Conservation (phyloP, 2,113 vertebrate species). For the Elgaria multicarinata region DNA sequence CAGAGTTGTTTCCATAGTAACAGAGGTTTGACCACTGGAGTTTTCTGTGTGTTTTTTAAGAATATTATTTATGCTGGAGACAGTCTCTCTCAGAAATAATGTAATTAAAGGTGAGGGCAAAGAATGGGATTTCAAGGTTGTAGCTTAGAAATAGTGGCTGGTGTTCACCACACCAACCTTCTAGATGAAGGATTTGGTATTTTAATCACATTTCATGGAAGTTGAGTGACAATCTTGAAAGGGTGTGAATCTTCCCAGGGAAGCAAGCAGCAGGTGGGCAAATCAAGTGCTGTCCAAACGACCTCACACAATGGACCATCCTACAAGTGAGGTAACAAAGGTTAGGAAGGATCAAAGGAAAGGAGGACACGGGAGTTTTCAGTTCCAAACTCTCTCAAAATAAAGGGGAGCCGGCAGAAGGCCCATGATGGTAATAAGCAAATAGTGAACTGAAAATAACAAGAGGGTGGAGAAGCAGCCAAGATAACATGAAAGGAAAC, state of each 20-base stretch:
- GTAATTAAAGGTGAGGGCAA: background rate
- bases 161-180: background rate
- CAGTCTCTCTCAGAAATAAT: background rate
- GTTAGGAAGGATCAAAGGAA: constrained; percentile 35
- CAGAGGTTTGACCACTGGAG: background rate
- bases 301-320: constrained; percentile 4
- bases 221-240: constrained; percentile 14
- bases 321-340: background rate
- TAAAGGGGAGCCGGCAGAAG: background rate
- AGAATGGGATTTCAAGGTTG: background rate
- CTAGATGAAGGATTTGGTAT: constrained; percentile 2
- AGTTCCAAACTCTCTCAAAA: background rate
- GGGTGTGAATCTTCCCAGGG: constrained; percentile 5
- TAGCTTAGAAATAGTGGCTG: background rate
- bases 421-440: constrained; percentile 41
- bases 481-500: constrained; percentile 33
- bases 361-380: background rate
- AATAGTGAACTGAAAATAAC: constrained; percentile 9
- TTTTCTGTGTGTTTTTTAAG: too few species aligned
- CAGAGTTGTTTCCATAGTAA: background rate
- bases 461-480: background rate
- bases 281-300: constrained; percentile 40
- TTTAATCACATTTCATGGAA: constrained; percentile 28
- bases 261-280: constrained; percentile 25
- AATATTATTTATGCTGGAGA: constrained; percentile 21